phyloP scores from a whole-genome alignment of 2,797 vertebrate genomes.

The Melanotaenia maccullochi region DNA sequence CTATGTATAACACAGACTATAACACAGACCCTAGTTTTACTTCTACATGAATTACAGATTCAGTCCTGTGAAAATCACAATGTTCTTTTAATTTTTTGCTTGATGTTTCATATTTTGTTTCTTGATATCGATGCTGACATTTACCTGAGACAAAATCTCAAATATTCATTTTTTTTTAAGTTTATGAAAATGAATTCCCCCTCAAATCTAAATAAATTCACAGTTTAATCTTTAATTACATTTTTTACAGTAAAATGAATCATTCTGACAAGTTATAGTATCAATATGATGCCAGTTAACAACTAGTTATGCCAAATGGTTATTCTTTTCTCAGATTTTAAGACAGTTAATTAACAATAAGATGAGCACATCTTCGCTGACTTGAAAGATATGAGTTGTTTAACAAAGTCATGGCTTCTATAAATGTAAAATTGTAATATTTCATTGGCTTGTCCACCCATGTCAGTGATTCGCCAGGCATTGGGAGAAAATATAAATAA shows the following conservation, averaged over 20 bases:
- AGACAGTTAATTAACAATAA: neutral
- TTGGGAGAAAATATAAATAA: constrained; percentile 23
- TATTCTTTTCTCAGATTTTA: neutral
- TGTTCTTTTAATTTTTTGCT: neutral
- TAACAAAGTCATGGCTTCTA: neutral
- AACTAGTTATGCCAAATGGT: neutral
- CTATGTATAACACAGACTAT: no score
- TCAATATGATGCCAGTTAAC: neutral
- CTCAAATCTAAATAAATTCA: neutral
- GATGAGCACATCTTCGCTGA: neutral
- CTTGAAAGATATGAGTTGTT: neutral
- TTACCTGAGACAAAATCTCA: neutral
- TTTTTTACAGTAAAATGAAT: neutral
- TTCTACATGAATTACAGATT: neutral
- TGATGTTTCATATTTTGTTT: neutral
- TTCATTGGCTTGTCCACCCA: neutral
- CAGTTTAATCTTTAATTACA: neutral
- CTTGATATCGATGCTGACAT: neutral
- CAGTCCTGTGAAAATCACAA: neutral
- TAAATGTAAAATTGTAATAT: neutral
- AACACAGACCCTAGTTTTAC: constrained; percentile 8
- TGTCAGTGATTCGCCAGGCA: neutral
- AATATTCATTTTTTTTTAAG: neutral
- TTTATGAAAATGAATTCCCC: neutral
- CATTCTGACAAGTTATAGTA: no score